phyloP scores from a whole-genome alignment of 2,888 invertebrate species.

The Panzeria rudis region DNA sequence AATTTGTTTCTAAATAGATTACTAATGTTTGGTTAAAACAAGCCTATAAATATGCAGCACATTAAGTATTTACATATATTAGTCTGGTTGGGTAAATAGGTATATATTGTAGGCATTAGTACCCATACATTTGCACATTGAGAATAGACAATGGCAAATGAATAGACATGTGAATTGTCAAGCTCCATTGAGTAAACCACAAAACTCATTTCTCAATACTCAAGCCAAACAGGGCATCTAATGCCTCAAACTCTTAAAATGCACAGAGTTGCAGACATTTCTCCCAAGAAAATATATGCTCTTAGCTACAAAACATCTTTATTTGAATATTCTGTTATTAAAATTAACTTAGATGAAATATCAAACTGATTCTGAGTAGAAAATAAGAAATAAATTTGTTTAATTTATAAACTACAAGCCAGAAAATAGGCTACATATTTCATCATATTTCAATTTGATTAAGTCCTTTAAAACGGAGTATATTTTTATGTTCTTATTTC shows the following conservation, averaged over 20 bases:
- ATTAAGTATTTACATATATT: constrained; percentile 18
- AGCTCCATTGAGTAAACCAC: constrained; percentile 20
- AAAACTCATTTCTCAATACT: constrained; percentile 29
- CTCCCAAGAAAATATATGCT: not conserved
- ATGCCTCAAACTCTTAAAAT: not conserved
- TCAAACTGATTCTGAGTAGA: not conserved
- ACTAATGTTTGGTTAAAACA: constrained; percentile 38
- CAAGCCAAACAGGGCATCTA: not conserved
- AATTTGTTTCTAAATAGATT: constrained; percentile 32
- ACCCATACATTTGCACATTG: not conserved
- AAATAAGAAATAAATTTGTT: not conserved
- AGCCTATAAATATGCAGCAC: constrained; percentile 51
- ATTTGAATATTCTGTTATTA: not conserved
- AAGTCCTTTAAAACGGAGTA: not conserved
- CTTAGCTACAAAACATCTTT: not conserved
- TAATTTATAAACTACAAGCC: not conserved
- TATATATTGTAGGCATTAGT: not conserved
- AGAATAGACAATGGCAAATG: not conserved
- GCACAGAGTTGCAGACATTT: not conserved
- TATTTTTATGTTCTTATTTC: not conserved
- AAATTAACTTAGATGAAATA: not conserved
- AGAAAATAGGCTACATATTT: not conserved
- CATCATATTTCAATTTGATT: too few species aligned
- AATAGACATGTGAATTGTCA: constrained; percentile 12
- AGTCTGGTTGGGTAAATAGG: not conserved